These are phyloP conservation scores for Tetrax tetrax DNA, from an alignment of 2,113 vertebrate genomes.

Conservation along the genomic window DNA sequence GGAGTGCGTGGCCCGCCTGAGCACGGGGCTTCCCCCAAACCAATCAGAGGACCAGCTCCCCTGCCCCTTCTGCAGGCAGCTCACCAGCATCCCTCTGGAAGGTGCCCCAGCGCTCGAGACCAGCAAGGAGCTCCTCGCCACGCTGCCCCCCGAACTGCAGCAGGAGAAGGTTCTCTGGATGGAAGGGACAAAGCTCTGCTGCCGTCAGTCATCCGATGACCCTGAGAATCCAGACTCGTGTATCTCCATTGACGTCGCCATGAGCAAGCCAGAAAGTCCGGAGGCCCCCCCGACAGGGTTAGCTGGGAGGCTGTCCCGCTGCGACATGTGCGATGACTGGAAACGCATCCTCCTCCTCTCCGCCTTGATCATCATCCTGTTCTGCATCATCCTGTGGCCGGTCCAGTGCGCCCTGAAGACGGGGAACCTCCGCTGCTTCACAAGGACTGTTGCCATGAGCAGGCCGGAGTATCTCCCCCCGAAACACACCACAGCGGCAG, in stretches of 20 bases:
- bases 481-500: neutral
- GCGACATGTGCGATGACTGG: constrained; percentile 82
- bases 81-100: constrained; percentile 80
- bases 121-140: constrained; percentile 85
- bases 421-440: constrained; percentile 82
- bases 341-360: constrained; percentile 83
- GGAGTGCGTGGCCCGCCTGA: constrained; percentile 91
- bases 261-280: constrained; percentile 64
- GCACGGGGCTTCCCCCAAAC: constrained; percentile 71
- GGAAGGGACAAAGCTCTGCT: constrained; percentile 91
- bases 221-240: constrained; percentile 61
- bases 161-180: constrained; percentile 86
- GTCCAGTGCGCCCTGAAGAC: constrained; percentile 89
- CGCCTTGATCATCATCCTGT: constrained; percentile 77
- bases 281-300: neutral
- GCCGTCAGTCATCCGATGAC: constrained; percentile 44
- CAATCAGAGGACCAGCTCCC: constrained; percentile 74
- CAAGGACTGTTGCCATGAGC: neutral
- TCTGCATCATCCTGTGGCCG: constrained; percentile 88
- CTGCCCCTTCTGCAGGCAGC: constrained; percentile 90
- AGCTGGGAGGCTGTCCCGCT: constrained; percentile 9
- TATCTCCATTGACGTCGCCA: constrained; percentile 88
- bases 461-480: neutral
- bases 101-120: constrained; percentile 87
- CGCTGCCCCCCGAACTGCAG: constrained; percentile 82